Percentiles rank a stretch among this genome's conserved stretches.
These are phyloP conservation scores for Quiscalus mexicanus DNA, from an alignment of 2,113 vertebrate genomes.

Conservation along the genomic window DNA sequence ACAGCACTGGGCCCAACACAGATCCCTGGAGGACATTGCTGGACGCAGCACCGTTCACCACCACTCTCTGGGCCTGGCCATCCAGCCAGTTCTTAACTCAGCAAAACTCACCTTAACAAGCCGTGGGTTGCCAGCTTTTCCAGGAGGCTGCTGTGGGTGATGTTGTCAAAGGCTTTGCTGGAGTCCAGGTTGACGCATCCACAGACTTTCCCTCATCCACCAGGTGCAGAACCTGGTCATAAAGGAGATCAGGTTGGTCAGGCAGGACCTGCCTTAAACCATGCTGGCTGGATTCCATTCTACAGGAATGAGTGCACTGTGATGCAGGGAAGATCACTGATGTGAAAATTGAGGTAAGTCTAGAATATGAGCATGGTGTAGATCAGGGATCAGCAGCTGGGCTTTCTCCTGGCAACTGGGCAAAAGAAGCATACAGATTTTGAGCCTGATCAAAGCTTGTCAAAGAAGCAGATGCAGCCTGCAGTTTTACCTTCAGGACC, in stretches of 20 bases:
- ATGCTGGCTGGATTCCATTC: background rate
- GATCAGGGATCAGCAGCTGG: background rate
- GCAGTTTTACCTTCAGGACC: background rate
- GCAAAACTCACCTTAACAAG: background rate
- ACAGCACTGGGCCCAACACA: background rate
- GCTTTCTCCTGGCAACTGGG: background rate
- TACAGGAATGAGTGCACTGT: background rate
- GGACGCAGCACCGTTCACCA: background rate
- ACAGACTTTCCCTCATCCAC: background rate
- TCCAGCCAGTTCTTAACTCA: background rate
- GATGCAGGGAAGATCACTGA: background rate
- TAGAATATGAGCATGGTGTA: background rate
- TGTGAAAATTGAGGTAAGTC: background rate
- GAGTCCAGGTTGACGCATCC: background rate
- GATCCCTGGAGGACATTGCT: background rate
- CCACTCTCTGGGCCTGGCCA: background rate
- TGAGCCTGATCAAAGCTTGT: background rate
- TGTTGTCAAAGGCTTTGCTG: background rate
- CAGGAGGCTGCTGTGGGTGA: background rate
- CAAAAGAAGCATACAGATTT: background rate
- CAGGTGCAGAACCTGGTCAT: fast-evolving
- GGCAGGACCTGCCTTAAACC: background rate
- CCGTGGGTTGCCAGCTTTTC: background rate
- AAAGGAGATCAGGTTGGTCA: background rate
- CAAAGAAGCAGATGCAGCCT: background rate